Percentiles rank a stretch among this genome's conserved stretches.
Evolutionary conservation across 2,888 invertebrate species (phyloP).

Genomic region (Cantharis rustica): DNA sequence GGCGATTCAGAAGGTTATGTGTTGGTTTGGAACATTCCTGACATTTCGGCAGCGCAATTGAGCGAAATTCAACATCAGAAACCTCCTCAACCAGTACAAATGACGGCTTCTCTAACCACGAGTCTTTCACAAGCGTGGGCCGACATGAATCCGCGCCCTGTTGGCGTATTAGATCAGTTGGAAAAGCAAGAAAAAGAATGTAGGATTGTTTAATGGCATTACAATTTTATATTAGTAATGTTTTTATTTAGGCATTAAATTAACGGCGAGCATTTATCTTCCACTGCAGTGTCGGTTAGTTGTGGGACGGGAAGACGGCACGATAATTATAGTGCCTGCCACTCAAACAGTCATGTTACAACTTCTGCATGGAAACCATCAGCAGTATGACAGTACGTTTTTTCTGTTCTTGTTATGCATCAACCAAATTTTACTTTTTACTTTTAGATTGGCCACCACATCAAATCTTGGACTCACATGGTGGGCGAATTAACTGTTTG

Average conservation of each 20-base stretch:
- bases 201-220: slow-evolving; percentile 34
- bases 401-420: slow-evolving; percentile 2
- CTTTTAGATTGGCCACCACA: slow-evolving; percentile 84
- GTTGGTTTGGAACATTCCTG: slow-evolving; percentile 87
- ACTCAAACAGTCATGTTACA: slow-evolving; percentile 95
- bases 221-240: not conserved
- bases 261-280: slow-evolving; percentile 94
- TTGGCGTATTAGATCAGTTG: slow-evolving; percentile 89
- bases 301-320: slow-evolving; percentile 93
- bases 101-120: slow-evolving; percentile 79
- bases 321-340: slow-evolving; percentile 94
- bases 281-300: slow-evolving; percentile 92
- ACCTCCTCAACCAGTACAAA: slow-evolving; percentile 52
- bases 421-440: not conserved
- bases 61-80: slow-evolving; percentile 63
- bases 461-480: slow-evolving; percentile 86
- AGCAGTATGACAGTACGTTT: slow-evolving; percentile 71
- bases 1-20: slow-evolving; percentile 94
- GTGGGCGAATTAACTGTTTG: slow-evolving; percentile 91
- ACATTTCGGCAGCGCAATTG: slow-evolving; percentile 70
- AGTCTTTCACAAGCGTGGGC: slow-evolving; percentile 88
- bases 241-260: slow-evolving; percentile 63
- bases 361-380: slow-evolving; percentile 84
- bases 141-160: slow-evolving; percentile 83
- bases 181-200: slow-evolving; percentile 73